Evolutionary conservation across 1,140 invertebrate species (phyloP).

Genomic region (Monomorium pharaonis): DNA sequence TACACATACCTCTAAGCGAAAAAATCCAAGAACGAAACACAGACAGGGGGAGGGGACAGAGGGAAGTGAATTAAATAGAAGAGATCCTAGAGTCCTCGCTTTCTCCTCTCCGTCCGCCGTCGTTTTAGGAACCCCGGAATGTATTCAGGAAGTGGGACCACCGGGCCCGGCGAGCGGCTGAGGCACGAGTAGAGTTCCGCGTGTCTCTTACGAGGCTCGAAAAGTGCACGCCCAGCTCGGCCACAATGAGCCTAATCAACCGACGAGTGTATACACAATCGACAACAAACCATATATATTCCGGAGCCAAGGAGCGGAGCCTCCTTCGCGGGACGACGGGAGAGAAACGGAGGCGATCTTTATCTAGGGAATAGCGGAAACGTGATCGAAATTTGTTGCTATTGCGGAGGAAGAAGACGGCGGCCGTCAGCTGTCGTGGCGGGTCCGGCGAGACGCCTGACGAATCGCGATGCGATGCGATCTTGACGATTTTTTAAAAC

Average conservation of each 20-base stretch:
- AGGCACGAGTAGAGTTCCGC: conserved; percentile 47
- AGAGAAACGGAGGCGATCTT: conserved; percentile 65
- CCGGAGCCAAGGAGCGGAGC: conserved; percentile 39
- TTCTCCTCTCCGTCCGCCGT: conserved; percentile 4
- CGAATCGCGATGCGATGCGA: conserved; percentile 56
- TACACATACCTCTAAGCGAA: not conserved
- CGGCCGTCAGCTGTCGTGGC: conserved; percentile 38
- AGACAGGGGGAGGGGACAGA: not conserved
- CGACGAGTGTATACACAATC: conserved; percentile 80
- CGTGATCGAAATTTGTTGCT: conserved; percentile 24
- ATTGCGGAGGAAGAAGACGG: not conserved
- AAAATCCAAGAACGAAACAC: not conserved
- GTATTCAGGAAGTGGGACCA: conserved; percentile 51
- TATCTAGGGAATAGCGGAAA: conserved; percentile 65
- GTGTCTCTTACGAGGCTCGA: conserved; percentile 21
- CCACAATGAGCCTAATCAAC: conserved; percentile 83
- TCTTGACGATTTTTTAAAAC: conserved; percentile 54
- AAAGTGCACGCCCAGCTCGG: conserved; percentile 75
- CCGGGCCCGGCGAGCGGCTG: conserved; percentile 46
- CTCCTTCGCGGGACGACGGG: conserved; percentile 38
- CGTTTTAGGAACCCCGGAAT: not conserved
- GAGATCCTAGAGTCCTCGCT: not conserved
- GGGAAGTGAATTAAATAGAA: conserved; percentile 24
- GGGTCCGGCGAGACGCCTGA: not conserved
- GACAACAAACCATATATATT: conserved; percentile 79